Base-by-base conservation (phyloP, 2,797 vertebrate species). In the Fistularia commersonii region DNA sequence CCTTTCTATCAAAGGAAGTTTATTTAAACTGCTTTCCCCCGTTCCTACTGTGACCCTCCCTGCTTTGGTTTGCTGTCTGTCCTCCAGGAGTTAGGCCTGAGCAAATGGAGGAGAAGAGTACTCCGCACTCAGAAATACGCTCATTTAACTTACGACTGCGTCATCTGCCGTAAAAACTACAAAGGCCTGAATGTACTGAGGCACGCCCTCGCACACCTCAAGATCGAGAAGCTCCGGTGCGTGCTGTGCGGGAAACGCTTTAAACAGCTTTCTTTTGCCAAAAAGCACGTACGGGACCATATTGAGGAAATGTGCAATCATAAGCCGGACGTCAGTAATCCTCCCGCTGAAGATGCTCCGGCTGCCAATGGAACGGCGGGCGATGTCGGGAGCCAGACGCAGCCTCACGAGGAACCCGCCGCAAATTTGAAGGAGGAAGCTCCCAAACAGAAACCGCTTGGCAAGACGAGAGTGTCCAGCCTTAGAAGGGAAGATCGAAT, bases 181-280 rank as follows among this genome's bases (percentile, higher is more conserved):
- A 91, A 93, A 67, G 94, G 94, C 42, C 87, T 93, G 61, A 92
- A 96, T 54, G 93, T 98, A 48, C 90, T 96, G 80, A 90, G 93
- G 41, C 97, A 99, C 32, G 95, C 93, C 32, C 88, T 96, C 45
- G 92, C 93, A 57, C 97, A 99, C 85, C 90, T 82, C 74, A 96
- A 76, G 88, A 74, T 41, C n/a, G 70, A 90, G 54, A 85, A 57
- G 52, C 66, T 66, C 5, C 55, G 43, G 36, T 99, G 97, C 64
- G 93, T 99, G 14, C 90, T 99, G 61, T 99, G 97, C 77, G 91
- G 91, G 41, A 93, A 91, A 61, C 91, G 51, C 54, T 92, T 86
- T 86, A 93, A 82, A 87, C 90, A 81, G 86, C 88, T 83, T 77
- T 57, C 78, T 52, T 82, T 87, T 62, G 95, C 93, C 89, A 92